Evolutionary conservation across 1,140 invertebrate species (phyloP), one percentile per base, ranked within the genome.

Genomic region (Euura lappo): DNA sequence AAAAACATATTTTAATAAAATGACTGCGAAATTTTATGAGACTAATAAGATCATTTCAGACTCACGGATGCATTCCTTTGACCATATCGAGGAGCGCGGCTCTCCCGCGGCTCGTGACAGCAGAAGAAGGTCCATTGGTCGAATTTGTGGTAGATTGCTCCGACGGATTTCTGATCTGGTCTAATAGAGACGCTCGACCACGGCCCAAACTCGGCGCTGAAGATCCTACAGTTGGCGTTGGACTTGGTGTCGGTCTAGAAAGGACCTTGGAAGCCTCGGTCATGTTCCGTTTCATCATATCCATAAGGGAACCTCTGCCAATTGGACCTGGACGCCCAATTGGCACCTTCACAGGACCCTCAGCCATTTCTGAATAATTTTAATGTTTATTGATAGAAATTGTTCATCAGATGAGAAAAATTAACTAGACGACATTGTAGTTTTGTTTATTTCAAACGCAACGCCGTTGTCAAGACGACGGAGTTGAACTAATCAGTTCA

Each of bases 351-450:
- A 60, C 10, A 11, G 8, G 51, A 11, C 13, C 51, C 10, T 60
- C 51, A 3, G 51, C 51, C 51, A 60, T 60, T 11, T 60, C 51
- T 60, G 28, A 28, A 74, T 10, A 69, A 43, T 80, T 74, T 70
- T 77, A 77, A 80, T 80, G 79, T 80, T 81, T 80, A 77, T 78
- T 68, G 74, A 83, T 79, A 79, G 77, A 79, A 72, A 82, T 73
- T 70, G 73, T 73, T 28, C 28, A 28, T 28, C 28, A 28, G 28
- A 28, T 28, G 28, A 28, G 1, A 28, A 28, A 28, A 0, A 28
- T 28, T 28, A 28, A 28, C 28, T 28, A 28, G 1, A 28, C 28
- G 28, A 28, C 28, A 28, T 28, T 28, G 28, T 28, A 28, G 28
- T 28, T 28, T 28, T 28, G 28, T 28, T 28, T 28, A 28, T 28